A percentile compares a stretch with the other conserved stretches of the same genome.
Evolutionary conservation across 2,797 vertebrate species (phyloP).

Genomic region (Scleropages formosus): DNA sequence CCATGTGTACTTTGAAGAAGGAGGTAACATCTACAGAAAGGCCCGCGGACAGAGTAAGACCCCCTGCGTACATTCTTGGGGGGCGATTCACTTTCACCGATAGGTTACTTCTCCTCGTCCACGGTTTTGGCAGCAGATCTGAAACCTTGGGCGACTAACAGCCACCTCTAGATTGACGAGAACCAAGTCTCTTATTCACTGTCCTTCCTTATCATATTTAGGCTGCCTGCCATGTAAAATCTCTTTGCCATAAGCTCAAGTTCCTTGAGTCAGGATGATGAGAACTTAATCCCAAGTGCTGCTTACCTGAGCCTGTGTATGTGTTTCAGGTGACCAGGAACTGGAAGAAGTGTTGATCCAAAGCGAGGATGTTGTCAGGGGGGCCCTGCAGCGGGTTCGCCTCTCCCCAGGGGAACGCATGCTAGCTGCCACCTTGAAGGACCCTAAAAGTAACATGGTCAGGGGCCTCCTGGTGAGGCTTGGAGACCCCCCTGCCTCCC

Average conservation of each 20-base stretch:
- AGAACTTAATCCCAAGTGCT: background rate
- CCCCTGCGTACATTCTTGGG: background rate
- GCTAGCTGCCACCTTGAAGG: slow-evolving; percentile 78
- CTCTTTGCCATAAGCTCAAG: too few relatives aligned
- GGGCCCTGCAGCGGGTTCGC: slow-evolving; percentile 79
- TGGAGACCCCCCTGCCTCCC: slow-evolving; percentile 37
- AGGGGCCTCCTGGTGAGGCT: slow-evolving; percentile 77
- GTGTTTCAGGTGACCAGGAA: slow-evolving; percentile 58
- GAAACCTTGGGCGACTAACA: background rate
- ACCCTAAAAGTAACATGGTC: slow-evolving; percentile 65
- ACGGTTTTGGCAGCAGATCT: background rate
- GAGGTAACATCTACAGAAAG: slow-evolving; percentile 77
- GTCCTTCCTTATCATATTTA: background rate
- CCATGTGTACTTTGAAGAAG: slow-evolving; percentile 81
- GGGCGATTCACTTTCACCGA: background rate
- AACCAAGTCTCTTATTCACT: background rate
- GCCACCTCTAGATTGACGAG: background rate
- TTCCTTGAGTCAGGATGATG: too few relatives aligned
- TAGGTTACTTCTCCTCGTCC: background rate
- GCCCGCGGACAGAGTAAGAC: slow-evolving; percentile 72
- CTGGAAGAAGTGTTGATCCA: slow-evolving; percentile 72
- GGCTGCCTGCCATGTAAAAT: background rate
- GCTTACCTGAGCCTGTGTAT: background rate
- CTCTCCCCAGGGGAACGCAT: slow-evolving; percentile 81
- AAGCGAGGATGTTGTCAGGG: slow-evolving; percentile 50